phyloP scores from a whole-genome alignment of 2,113 vertebrate genomes.

The Aramus guarauna region DNA sequence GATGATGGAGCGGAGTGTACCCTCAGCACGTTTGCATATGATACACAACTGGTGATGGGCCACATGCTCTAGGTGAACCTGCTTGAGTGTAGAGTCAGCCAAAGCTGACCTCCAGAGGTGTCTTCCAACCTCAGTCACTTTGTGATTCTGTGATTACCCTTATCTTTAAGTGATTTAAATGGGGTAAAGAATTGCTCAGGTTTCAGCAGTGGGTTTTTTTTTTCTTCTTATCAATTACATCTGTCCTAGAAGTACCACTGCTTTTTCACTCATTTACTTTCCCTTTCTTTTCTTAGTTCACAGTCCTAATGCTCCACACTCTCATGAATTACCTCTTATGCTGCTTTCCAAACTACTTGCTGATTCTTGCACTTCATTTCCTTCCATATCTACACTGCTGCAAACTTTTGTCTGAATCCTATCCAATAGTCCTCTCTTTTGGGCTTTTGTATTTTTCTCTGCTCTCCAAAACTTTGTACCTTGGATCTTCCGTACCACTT shows the following conservation, averaged over 20 bases:
- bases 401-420: neutral
- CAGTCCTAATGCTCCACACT: neutral
- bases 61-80: neutral
- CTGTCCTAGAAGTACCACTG: neutral
- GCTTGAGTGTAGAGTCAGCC: neutral
- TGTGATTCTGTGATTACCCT: neutral
- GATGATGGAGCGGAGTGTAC: neutral
- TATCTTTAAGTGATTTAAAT: neutral
- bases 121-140: neutral
- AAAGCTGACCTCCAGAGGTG: neutral
- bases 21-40: too few relatives aligned
- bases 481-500: neutral
- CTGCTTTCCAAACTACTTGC: neutral
- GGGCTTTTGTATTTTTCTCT: neutral
- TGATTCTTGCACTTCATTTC: neutral
- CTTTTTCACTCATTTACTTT: neutral
- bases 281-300: neutral
- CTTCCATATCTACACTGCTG: neutral
- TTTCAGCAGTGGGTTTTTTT: neutral
- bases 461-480: neutral
- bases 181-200: rapidly evolving
- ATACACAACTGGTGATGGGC: too few relatives aligned
- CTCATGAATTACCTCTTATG: neutral
- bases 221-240: neutral
- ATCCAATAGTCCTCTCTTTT: neutral